phyloP scores from a whole-genome alignment of 2,113 vertebrate species.

The Pluvialis apricaria region DNA sequence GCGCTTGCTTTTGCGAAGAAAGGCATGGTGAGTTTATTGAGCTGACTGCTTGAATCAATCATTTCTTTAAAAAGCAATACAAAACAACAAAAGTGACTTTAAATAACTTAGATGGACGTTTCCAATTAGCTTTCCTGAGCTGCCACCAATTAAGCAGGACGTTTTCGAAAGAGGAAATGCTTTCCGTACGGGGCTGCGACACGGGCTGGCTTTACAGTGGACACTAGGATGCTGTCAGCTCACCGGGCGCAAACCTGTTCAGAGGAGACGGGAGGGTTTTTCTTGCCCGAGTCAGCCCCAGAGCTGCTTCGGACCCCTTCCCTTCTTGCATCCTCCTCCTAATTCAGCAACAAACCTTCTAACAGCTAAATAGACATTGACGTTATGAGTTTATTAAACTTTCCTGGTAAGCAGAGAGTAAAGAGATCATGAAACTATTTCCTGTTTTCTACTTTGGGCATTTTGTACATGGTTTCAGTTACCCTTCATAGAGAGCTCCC shows the following conservation, averaged over 20 bases:
- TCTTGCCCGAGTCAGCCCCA: not conserved
- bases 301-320: not conserved
- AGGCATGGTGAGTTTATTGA: not conserved
- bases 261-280: not conserved
- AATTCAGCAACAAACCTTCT: not conserved
- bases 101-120: not conserved
- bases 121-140: not conserved
- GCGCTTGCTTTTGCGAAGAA: not conserved
- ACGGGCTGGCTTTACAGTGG: accelerated
- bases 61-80: not conserved
- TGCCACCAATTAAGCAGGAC: not conserved
- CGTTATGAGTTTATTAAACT: not conserved
- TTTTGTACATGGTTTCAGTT: not conserved
- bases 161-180: not conserved
- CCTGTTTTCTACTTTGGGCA: not conserved
- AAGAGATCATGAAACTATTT: not conserved
- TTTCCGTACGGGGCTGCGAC: not conserved
- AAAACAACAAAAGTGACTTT: not conserved
- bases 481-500: not conserved
- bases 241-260: not conserved
- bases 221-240: not conserved
- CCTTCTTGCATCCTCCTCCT: not conserved
- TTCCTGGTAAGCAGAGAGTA: not conserved
- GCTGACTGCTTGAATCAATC: not conserved
- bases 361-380: not conserved